These are phyloP conservation scores for Lagodon rhomboides DNA, from an alignment of 2,797 vertebrate species.

Conservation along the genomic window DNA sequence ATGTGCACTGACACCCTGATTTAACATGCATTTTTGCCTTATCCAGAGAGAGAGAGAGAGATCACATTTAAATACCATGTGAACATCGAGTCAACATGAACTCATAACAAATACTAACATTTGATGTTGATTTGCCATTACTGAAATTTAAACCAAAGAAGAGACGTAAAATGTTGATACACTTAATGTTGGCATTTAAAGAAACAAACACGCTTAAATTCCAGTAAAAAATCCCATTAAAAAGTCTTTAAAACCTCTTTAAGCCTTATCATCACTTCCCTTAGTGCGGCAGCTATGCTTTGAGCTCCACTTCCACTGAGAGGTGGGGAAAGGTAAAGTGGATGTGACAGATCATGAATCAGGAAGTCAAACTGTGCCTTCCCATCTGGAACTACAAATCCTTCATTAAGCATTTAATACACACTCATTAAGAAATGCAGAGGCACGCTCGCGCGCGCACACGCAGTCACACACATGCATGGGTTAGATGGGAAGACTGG, in stretches of 20 bases:
- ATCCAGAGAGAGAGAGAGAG: no score
- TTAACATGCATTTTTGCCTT: not conserved
- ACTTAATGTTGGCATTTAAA: not conserved
- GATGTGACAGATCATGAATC: conserved; percentile 69
- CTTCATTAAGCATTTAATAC: conserved; percentile 62
- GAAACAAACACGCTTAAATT: not conserved
- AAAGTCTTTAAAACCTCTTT: not conserved
- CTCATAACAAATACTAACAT: not conserved
- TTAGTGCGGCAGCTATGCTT: conserved; percentile 6
- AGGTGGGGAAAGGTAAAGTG: conserved; percentile 53
- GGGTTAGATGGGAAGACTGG: not conserved
- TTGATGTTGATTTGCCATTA: not conserved
- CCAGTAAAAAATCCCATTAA: not conserved
- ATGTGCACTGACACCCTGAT: not conserved
- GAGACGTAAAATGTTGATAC: not conserved
- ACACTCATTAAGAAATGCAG: conserved; percentile 47
- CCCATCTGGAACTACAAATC: conserved; percentile 63
- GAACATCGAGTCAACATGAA: not conserved
- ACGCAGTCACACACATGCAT: not conserved
- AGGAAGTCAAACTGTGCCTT: conserved; percentile 67
- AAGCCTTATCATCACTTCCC: conserved; percentile 21
- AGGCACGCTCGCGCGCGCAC: not conserved
- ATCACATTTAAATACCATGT: not conserved
- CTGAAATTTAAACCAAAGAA: not conserved
- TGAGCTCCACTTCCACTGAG: conserved; percentile 37